A percentile compares a stretch with the other conserved stretches of the same genome.
Evolutionary conservation across 2,888 invertebrate species (phyloP).

Genomic region (Polylopha cassiicola): DNA sequence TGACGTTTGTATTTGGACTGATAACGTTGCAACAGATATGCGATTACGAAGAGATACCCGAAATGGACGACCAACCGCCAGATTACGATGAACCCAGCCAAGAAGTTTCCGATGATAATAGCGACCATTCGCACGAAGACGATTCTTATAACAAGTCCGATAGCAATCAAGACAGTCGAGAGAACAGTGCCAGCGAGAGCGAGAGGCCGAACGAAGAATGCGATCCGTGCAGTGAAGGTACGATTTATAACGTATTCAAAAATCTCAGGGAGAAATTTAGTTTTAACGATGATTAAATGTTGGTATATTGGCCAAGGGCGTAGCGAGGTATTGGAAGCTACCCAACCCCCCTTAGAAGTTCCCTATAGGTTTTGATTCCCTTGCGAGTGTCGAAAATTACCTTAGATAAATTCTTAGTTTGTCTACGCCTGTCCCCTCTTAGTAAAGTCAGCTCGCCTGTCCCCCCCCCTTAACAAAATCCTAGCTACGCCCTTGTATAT

Average conservation of each 20-base stretch:
- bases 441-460: too few relatives aligned
- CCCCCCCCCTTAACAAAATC: too few relatives aligned
- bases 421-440: too few relatives aligned
- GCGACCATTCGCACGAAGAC: constrained; percentile 1
- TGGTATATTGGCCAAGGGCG: too few relatives aligned
- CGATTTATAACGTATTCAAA: constrained; percentile 53
- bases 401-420: too few relatives aligned
- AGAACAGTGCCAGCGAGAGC: constrained; percentile 20
- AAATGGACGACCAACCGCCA: constrained; percentile 14
- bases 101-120: constrained; percentile 1
- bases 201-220: constrained; percentile 36
- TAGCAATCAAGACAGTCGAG: constrained; percentile 15
- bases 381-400: too few relatives aligned
- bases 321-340: too few relatives aligned
- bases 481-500: too few relatives aligned
- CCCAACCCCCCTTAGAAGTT: too few relatives aligned
- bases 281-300: constrained; percentile 34
- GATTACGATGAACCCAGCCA: constrained; percentile 1
- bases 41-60: constrained; percentile 35
- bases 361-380: too few relatives aligned
- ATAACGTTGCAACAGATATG: constrained; percentile 78
- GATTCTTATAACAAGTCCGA: constrained; percentile 19
- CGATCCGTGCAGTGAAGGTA: constrained; percentile 55
- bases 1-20: constrained; percentile 72
- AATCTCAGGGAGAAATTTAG: constrained; percentile 58